Base-by-base conservation (phyloP, 2,113 vertebrate genomes). In the Hippoglossus stenolepis region DNA sequence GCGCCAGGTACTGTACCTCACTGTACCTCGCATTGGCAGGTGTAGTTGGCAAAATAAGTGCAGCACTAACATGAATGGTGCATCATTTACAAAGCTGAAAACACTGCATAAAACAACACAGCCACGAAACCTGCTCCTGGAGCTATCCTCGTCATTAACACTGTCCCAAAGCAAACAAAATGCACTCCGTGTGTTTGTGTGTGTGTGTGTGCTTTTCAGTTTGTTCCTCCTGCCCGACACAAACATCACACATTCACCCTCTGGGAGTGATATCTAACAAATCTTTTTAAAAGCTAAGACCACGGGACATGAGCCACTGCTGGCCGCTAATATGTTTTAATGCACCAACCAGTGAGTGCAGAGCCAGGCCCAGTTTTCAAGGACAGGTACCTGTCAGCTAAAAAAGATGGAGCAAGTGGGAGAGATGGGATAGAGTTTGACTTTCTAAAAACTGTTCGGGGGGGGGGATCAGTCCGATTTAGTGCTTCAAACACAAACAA, bases 261-360 rank as follows among this genome's bases (percentile, higher is more conserved):
- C 82, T 72, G 78, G 87, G 83, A 73, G 26, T n/a, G 72, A 82
- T 84, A 90, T 92, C 87, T 79, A 87, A 90, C 83, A 88, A 87
- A 89, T 89, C 80, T 88, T 82, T 89, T 85, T 83, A 82, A 87
- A 31, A 89, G 85, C 72, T 85, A 77, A 63, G 57, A 82, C 85
- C 86, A 75, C 31, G 43, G 83, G 74, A 85, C 82, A 89, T 85
- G 76, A 86, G 83, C 67, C 67, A 73, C 57, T 54, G 79, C 70
- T 88, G 90, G 87, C 87, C 85, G 75, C 87, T 77, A 31, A 31
- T 31, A 79, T 57, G 56, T 76, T 74, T 78, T 79, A 69, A 40
- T 82, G 87, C 86, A 81, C 88, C 90, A 89, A 73, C 85, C 76
- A 65, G 77, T 81, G 79, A 65, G 77, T 81, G 79, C 79, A 70